Conservation (phyloP, 2,797 vertebrate species). For the Rhynchonycteris naso region DNA sequence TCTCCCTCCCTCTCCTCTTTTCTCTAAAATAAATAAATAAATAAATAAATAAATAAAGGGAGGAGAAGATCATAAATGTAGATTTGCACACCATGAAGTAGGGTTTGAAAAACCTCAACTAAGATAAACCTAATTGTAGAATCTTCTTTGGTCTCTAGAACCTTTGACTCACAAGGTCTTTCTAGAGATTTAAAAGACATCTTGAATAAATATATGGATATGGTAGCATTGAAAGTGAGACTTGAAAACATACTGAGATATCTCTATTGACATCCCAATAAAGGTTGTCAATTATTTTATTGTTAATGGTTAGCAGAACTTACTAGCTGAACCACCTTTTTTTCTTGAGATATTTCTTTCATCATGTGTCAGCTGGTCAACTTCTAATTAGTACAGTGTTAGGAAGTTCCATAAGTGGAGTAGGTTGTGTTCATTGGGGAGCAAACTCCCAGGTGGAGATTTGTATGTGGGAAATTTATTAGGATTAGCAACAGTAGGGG, state of each 20-base stretch:
- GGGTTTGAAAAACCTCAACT: background rate
- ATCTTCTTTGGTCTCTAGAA: background rate
- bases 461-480: background rate
- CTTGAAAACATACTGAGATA: background rate
- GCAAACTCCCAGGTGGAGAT: background rate
- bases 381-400: background rate
- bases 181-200: background rate
- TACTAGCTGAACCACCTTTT: background rate
- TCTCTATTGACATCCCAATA: background rate
- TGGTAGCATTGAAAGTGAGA: background rate
- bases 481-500: background rate
- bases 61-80: background rate
- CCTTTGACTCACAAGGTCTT: background rate
- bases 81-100: background rate
- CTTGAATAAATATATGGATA: background rate
- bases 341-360: background rate
- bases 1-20: too few species aligned
- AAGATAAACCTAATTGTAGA: background rate
- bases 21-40: too few species aligned
- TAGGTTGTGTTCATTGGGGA: background rate
- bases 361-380: background rate
- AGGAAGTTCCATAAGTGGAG: background rate
- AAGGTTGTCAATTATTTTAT: background rate
- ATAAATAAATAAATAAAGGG: background rate
- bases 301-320: background rate